A percentile compares a stretch with the other conserved stretches of the same genome.
Evolutionary conservation across 2,888 invertebrate species (phyloP).

Genomic region (Polymixis lichenea): DNA sequence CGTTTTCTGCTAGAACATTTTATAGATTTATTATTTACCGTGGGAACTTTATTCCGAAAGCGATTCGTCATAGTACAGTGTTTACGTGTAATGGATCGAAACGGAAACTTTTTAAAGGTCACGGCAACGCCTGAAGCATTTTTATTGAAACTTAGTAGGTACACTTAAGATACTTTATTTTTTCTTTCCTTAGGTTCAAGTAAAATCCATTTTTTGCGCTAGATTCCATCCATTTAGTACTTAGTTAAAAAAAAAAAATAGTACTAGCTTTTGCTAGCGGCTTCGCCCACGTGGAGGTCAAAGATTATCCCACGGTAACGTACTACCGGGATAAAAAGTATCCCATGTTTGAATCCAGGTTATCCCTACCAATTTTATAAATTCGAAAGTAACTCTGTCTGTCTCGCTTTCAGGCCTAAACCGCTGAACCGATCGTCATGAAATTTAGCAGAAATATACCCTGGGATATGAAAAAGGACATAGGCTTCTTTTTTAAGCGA

Average conservation of each 20-base stretch:
- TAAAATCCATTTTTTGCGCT: not conserved
- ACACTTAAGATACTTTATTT: not conserved
- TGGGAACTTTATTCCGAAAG: slow-evolving; percentile 26
- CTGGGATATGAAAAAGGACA: no score
- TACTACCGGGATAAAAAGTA: no score
- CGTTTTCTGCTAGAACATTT: slow-evolving; percentile 32
- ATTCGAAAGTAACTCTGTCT: no score
- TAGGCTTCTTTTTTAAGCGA: no score
- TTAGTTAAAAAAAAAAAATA: not conserved
- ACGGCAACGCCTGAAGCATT: slow-evolving; percentile 21
- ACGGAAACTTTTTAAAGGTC: slow-evolving; percentile 52
- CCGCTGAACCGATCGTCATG: no score
- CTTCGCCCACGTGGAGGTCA: no score
- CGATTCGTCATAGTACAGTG: slow-evolving; percentile 33
- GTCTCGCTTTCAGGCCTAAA: no score
- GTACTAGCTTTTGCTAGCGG: no score
- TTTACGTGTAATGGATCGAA: slow-evolving; percentile 54
- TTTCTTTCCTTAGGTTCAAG: slow-evolving; percentile 5
- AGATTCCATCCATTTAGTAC: not conserved
- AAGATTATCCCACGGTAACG: no score
- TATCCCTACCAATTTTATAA: no score
- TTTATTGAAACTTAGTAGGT: not conserved
- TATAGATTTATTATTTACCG: slow-evolving; percentile 39
- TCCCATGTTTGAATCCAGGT: no score
- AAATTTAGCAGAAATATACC: no score